These are phyloP conservation scores for Ceyx melanurus DNA, from an alignment of 2,113 vertebrate species.

Conservation along the genomic window DNA sequence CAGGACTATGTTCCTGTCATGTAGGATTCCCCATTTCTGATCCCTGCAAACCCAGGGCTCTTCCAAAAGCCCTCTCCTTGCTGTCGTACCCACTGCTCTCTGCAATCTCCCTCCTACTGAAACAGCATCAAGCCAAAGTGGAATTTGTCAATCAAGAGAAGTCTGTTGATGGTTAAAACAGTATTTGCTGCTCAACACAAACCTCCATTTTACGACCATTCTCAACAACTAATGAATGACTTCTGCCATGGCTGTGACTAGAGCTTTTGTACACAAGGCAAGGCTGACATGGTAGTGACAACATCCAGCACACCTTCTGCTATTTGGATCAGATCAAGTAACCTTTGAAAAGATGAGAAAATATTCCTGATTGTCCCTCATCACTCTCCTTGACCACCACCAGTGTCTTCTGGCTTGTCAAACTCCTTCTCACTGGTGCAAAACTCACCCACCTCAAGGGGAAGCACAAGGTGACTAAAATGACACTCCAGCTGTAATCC, in stretches of 20 bases:
- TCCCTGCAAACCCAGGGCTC: accelerated
- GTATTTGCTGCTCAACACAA: background rate
- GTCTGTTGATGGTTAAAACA: background rate
- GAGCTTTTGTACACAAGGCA: background rate
- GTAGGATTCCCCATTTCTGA: background rate
- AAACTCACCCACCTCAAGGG: background rate
- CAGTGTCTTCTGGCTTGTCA: background rate
- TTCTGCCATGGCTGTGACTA: background rate
- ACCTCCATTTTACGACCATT: background rate
- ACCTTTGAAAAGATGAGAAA: background rate
- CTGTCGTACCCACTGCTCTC: background rate
- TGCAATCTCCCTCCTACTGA: background rate
- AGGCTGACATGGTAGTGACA: background rate
- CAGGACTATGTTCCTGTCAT: background rate
- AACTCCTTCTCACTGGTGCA: background rate
- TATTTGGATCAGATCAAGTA: background rate
- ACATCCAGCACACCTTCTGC: background rate
- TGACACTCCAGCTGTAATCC: background rate
- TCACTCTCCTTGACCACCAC: background rate
- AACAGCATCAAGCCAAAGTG: background rate
- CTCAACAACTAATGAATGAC: background rate
- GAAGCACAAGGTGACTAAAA: background rate
- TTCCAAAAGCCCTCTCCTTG: background rate
- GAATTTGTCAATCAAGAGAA: background rate
- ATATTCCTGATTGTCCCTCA: background rate